Base-by-base conservation (phyloP, 2,113 vertebrate genomes). In the Uropsilus gracilis region DNA sequence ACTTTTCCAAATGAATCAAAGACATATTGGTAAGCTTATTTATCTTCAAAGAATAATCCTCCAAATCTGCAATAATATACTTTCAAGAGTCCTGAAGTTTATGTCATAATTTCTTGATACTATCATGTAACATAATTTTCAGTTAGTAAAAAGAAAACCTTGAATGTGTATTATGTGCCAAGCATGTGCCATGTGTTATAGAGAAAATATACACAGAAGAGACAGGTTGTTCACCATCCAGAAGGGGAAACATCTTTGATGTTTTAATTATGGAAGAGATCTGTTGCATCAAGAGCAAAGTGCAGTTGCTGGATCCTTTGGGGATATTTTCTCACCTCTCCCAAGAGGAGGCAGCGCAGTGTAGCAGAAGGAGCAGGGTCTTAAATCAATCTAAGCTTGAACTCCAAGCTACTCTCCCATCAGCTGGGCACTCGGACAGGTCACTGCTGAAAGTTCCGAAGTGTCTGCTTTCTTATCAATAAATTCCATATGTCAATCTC, bases 1-100 rank as follows among this genome's bases (percentile, higher is more conserved):
- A 5, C 39, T 89, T 77, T 71, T 71, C 39, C 59, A 73, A 89
- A 37, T 76, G 32, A 94, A 57, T 84, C 48, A 69, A 73, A 72
- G 12, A 10, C 13, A n/a, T 8, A 37, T 24, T 48, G 55, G 76
- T 37, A 76, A 89, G 22, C 34, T 71, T 55, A 66, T 44, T 14
- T 55, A 30, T 37, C 63, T 75, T 7, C 42, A 68, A 88, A 87
- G 26, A 94, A 69, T 24, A 46, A 14, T n/a, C 24, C 10, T 12
- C 13, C 6, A 34, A 64, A 26, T 12, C 64, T 68, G 24, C 18
- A 50, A 37, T 7, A 2, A 13, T 28, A 39, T 48, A 37, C 18
- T 26, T 78, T 89, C 71, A n/a, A 44, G 26, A 8, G 28, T 68
- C 73, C 57, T 55, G 53, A 55, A 55, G 53, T 17, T 55, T 22